A percentile compares a stretch with the other conserved stretches of the same genome.
These are phyloP conservation scores for Grus americana DNA, from an alignment of 2,113 vertebrate genomes.

Conservation along the genomic window DNA sequence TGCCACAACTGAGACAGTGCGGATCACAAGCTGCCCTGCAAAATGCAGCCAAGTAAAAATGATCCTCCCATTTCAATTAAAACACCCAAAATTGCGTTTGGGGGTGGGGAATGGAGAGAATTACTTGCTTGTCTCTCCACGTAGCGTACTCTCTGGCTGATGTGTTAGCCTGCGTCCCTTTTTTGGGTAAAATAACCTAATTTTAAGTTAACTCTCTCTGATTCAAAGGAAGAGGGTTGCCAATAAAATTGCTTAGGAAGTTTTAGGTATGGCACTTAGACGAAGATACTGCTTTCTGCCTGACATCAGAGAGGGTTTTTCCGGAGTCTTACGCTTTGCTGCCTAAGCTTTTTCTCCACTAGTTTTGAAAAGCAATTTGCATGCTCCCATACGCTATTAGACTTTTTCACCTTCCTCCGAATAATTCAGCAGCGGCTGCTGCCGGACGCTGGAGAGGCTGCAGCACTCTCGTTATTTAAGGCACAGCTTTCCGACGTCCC, in stretches of 20 bases:
- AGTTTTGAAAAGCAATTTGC: conserved; percentile 25
- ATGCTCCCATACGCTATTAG: background rate
- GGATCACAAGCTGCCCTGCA: conserved; percentile 22
- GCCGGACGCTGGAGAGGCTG: background rate
- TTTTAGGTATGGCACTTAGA: conserved; percentile 4
- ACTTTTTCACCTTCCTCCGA: background rate
- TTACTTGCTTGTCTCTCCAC: background rate
- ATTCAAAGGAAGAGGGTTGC: background rate
- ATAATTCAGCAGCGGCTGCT: background rate
- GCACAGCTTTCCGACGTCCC: background rate
- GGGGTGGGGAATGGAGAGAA: background rate
- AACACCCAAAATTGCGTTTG: background rate
- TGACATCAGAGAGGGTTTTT: background rate
- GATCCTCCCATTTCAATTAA: conserved; percentile 19
- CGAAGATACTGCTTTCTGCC: background rate
- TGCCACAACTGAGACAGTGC: background rate
- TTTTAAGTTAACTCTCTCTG: background rate
- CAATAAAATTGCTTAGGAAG: background rate
- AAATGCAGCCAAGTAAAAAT: conserved; percentile 18
- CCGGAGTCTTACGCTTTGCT: background rate
- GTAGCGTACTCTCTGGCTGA: background rate
- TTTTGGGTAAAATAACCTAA: background rate
- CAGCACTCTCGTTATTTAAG: background rate
- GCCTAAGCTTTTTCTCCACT: conserved; percentile 14
- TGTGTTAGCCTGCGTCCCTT: background rate